Evolutionary conservation across 2,888 invertebrate species (phyloP), one percentile per base, ranked within the genome.

Genomic region (Caenorhabditis sp.): DNA sequence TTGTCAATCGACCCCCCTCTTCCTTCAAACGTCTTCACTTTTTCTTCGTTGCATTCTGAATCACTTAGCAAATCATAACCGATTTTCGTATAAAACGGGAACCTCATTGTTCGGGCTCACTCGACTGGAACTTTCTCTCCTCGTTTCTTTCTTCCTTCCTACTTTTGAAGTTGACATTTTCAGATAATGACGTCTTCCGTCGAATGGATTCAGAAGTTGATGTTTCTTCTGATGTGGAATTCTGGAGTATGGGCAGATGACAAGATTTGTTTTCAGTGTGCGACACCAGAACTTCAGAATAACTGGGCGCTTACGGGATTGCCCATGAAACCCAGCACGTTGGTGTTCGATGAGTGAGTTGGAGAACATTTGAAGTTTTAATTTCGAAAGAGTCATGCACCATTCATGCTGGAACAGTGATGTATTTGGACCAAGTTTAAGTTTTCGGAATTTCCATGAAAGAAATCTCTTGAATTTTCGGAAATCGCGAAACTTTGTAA

Each of bases 261-360:
- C 0, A 68, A 64, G 5, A 22, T 16, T 1, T 86, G 86, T 51
- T 38, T 47, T 14, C 79, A 77, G 24, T 86, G 86, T 63, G 84
- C 84, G 0, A 76, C 82, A 28, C 72, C 73, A 26, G 64, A 73
- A 54, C 38, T 86, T 31, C 41, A 54, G 51, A 80, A 64, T 19
- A 82, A 86, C 44, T 86, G 86, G 86, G 79, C 75, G 8, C 51
- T 73, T 12, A 86, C 84, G n/a, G 76, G 75, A 2, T 41, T 86
- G 24, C 84, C 86, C 5, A 28, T 26, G 10, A 51, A 41, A 19
- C 84, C 84, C 6, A 31, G 56, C 22, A 72, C 22, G 0, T 12
- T 85, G 22, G 26, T 31, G 0, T 85, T 26, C 8, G 73, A 80
- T 31, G 31, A 51, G 80, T 80, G 41, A 59, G 79, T 49, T 12